A percentile compares a stretch with the other conserved stretches of the same genome.
Evolutionary conservation across 2,113 vertebrate genomes (phyloP).

Genomic region (Hassar affinis): DNA sequence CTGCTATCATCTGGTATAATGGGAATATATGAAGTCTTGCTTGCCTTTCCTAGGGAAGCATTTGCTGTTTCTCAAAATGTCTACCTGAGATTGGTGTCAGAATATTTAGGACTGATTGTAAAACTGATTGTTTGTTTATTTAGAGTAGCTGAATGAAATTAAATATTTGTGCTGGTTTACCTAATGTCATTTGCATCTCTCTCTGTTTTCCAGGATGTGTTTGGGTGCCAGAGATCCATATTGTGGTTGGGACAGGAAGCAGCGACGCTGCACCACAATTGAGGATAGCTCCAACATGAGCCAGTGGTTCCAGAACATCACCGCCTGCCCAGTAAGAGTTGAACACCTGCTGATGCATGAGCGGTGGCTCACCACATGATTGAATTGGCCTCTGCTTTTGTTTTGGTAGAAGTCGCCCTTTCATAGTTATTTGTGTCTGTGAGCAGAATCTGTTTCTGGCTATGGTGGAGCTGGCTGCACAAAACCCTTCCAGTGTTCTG

Average conservation of each 20-base stretch:
- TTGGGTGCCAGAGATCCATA: constrained; percentile 93
- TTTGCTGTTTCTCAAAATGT: constrained; percentile 7
- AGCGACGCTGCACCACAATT: constrained; percentile 89
- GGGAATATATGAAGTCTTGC: constrained; percentile 31
- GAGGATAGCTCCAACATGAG: constrained; percentile 98
- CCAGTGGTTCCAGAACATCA: constrained; percentile 97
- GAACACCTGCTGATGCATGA: constrained; percentile 2
- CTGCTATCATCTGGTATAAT: too few relatives aligned
- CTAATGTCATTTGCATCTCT: background rate
- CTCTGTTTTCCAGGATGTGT: constrained; percentile 77
- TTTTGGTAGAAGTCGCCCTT: constrained; percentile 13
- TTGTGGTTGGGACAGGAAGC: constrained; percentile 93
- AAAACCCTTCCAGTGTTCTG: background rate
- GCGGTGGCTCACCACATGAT: constrained; percentile 28
- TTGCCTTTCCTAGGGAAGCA: background rate
- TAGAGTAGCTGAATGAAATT: background rate
- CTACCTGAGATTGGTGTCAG: constrained; percentile 5
- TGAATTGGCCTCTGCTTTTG: constrained; percentile 37
- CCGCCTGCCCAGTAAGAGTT: constrained; percentile 86
- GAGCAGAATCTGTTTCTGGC: background rate
- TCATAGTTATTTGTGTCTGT: constrained; percentile 8
- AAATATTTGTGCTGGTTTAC: background rate
- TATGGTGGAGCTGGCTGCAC: background rate
- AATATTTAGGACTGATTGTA: background rate
- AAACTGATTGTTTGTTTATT: background rate